Conservation (phyloP, 2,888 invertebrate genomes). For the Aromia moschata region DNA sequence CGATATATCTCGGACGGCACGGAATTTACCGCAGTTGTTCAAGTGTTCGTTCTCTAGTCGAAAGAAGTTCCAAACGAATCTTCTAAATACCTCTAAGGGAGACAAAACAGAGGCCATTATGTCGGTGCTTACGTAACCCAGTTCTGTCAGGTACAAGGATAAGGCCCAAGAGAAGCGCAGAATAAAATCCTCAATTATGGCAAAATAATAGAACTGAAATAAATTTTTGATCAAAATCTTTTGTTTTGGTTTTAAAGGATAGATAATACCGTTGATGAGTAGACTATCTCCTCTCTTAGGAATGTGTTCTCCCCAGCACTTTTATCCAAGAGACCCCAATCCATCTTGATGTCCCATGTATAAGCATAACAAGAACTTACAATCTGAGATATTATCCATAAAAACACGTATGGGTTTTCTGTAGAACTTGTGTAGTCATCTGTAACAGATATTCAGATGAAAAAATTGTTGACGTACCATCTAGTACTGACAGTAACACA, state of each 20-base stretch:
- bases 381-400: conserved; percentile 75
- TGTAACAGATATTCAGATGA: too few relatives aligned
- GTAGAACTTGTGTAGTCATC: conserved; percentile 63
- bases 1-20: conserved; percentile 87
- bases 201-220: conserved; percentile 79
- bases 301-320: conserved; percentile 80
- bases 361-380: conserved; percentile 82
- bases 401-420: conserved; percentile 73
- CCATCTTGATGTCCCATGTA: conserved; percentile 89
- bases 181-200: conserved; percentile 81
- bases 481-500: too few relatives aligned
- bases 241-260: too few relatives aligned
- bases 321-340: conserved; percentile 85
- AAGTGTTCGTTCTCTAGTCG: conserved; percentile 89
- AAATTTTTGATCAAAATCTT: too few relatives aligned
- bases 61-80: conserved; percentile 89
- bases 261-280: conserved; percentile 78
- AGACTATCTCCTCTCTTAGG: conserved; percentile 81
- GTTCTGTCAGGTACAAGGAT: conserved; percentile 74
- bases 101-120: conserved; percentile 73
- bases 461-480: too few relatives aligned
- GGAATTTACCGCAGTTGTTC: conserved; percentile 89
- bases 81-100: conserved; percentile 74
- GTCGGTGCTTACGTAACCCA: conserved; percentile 71
- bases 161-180: conserved; percentile 82